Base-by-base conservation (phyloP, 2,888 invertebrate genomes). In the Eristalis tenax region DNA sequence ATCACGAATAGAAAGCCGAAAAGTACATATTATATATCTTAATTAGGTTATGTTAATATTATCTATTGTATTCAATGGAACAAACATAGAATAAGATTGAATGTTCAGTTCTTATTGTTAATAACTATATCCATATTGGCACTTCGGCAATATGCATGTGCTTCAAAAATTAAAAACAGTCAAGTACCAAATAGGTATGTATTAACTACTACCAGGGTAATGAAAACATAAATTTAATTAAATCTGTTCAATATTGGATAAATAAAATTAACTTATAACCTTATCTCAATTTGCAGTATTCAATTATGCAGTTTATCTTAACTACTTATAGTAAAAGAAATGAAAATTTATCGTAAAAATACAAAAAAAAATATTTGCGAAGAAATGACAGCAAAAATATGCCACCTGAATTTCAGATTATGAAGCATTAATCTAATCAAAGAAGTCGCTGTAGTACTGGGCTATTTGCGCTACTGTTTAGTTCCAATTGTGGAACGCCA, bases 311-410 rank as follows among this genome's bases (percentile, higher is more conserved):
- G n/a, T 15, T n/a, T n/a, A 8, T 50, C 10, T 50, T 2, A 50
- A 50, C 8, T 18, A 8, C 8, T 18, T 50, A 18, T 50, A 50
- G 2, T 50, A 80, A 59, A 26, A 18, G 56, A 28, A 68, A 56
- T 63, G 40, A 73, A 70, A 65, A 59, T 70, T 59, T 70, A 43
- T 23, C 64, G 64, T 56, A 43, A 40, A 64, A 70, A 56, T 26
- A 69, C 38, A 26, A 23, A 13, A 40, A 64, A 63, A 38, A 50
- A 50, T 50, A 50, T 18, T 50, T 18, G 50, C 50, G 11, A 68
- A 63, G 71, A 71, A 73, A n/a, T 83, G 83, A 83, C 83, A 79
- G 56, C 38, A 28, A 1, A 56, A 23, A 2, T 32, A 57, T 23
- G 83, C 73, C 57, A 11, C 18, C 82, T 82, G 65, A 0, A 43